Base-by-base conservation (phyloP, 2,888 invertebrate genomes). In the Julus scanicus region DNA sequence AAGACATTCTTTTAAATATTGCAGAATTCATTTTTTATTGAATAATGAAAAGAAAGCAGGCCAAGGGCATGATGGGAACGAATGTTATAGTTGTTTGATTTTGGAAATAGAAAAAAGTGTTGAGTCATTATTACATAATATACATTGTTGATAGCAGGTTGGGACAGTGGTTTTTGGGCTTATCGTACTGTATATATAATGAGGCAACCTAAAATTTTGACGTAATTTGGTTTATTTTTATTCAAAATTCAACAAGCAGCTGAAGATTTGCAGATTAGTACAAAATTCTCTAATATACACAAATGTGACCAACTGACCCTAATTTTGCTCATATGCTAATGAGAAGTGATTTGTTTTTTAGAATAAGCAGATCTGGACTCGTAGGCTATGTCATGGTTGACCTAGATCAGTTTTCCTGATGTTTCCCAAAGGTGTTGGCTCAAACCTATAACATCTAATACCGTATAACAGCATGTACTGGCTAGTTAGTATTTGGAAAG, bases 361-460 rank as follows among this genome's bases (percentile, higher is more conserved):
- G 15, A 9, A 53, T 53, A 8, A 53, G 53, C 53, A 4, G 53
- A 53, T 15, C 53, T 11, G 53, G 53, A 53, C 11, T 53, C 4
- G 53, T 53, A 8, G 15, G 15, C 11, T 8, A n/a, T 63, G 63
- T 63, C 63, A n/a, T 15, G 63, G 11, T n/a, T 63, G 63, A 63
- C 63, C 63, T 63, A 63, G 63, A 63, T 63, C 63, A 63, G 63
- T 63, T 63, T 53, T 4, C 63, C 63, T 53, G 5, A 13, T 17
- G 63, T n/a, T 17, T 63, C 63, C 63, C 63, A 63, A 63, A 63
- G 63, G 63, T 63, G 63, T 13, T 63, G 63, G 63, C 63, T 63
- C 63, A 63, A 2, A 15, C 1, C 1, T 63, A 17, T 63, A n/a
- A 0, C n/a, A 63, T n/a, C 63, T 4, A 8, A 53, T 11, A n/a